Base-by-base conservation (phyloP, 2,888 invertebrate genomes). In the Nipponacmea schrenckii region DNA sequence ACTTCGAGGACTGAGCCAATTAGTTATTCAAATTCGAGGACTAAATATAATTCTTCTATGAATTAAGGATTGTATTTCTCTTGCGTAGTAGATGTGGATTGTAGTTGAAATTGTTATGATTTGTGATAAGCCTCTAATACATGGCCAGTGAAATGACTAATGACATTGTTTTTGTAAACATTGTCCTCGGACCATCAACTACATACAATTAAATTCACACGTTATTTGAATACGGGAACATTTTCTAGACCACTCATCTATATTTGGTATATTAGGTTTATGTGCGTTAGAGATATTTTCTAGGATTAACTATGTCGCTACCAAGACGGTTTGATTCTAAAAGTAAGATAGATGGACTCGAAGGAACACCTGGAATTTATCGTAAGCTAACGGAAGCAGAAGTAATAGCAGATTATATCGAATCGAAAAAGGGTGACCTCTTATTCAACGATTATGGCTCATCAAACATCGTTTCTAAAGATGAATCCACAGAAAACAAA, bases 321-420 rank as follows among this genome's bases (percentile, higher is more conserved):
- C 56, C 56, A 56, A 20, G 56, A 24, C 20, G 24, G 56, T 56
- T 56, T 7, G 56, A 56, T 24, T 20, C 56, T 20, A 56, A 56
- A 56, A 20, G 56, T 8, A 20, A 15, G 10, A 56, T 20, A 20
- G 56, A 56, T 20, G 24, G 56, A 2, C 46, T 66, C 14, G 71
- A 66, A 14, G 50, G 62, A 7, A 63, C 74, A 15, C 74, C 71
- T 7, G 74, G 74, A 68, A 68, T 45, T 20, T 74, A 74, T 63
- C 62, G 74, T 7, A 74, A 74, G 46, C 67, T 74, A 44, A 69
- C 73, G 2, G 72, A 75, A 31, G 69, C 68, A n/a, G 70, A 73
- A 62, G 67, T 71, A 27, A 67, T 44, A 14, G 44, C 31, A 50
- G 71, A 71, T 46, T 64, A 50, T 45, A 46, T 46, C 20, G n/a